A percentile compares a stretch with the other conserved stretches of the same genome.
Conservation (phyloP, 2,888 invertebrate genomes). For the Punctoribates punctum region DNA sequence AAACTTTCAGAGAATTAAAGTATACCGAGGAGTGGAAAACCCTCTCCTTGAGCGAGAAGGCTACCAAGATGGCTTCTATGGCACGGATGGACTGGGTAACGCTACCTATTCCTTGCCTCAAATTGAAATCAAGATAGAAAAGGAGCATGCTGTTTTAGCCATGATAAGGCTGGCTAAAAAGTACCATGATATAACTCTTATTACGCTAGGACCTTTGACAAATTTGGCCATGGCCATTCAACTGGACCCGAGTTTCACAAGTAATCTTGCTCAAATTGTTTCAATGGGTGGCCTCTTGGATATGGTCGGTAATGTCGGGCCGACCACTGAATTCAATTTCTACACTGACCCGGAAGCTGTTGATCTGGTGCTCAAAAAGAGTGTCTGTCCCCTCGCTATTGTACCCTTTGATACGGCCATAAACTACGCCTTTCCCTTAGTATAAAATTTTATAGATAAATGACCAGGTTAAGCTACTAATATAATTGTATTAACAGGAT, state of each 20-base stretch:
- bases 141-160: conserved; percentile 49
- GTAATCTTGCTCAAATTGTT: conserved; percentile 44
- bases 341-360: conserved; percentile 72
- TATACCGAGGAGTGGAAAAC: background rate
- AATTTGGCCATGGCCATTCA: conserved; percentile 55
- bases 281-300: conserved; percentile 50
- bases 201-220: conserved; percentile 55
- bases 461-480: no score
- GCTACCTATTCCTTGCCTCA: conserved; percentile 46
- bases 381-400: conserved; percentile 60
- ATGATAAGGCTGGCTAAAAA: conserved; percentile 48
- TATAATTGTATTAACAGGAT: conserved; percentile 20
- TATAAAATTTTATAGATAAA: background rate
- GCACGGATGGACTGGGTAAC: conserved; percentile 47
- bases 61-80: conserved; percentile 47
- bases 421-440: conserved; percentile 55
- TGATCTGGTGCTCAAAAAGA: conserved; percentile 62
- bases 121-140: conserved; percentile 46
- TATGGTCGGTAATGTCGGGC: conserved; percentile 60
- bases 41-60: conserved; percentile 51
- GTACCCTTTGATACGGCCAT: conserved; percentile 64
- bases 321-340: conserved; percentile 73
- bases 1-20: background rate
- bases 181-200: conserved; percentile 50
- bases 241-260: conserved; percentile 53